A percentile compares a stretch with the other conserved stretches of the same genome.
Conservation (phyloP, 2,888 invertebrate genomes). For the Ypsolopha scabrella region DNA sequence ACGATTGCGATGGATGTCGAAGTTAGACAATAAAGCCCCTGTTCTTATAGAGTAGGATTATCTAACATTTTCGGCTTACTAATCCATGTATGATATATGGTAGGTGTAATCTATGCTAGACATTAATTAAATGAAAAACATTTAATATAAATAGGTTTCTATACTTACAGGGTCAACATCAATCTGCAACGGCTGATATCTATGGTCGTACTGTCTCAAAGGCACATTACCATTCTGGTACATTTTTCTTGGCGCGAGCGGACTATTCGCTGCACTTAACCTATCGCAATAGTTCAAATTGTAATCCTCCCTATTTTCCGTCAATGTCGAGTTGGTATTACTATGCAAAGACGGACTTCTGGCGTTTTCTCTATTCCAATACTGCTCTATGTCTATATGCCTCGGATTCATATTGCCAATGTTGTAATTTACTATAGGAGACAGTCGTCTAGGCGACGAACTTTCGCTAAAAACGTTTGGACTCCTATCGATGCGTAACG, state of each 20-base stretch:
- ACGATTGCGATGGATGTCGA: no score
- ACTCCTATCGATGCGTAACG: constrained; percentile 39
- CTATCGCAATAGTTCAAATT: constrained; percentile 58
- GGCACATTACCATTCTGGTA: constrained; percentile 45
- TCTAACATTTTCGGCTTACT: no score
- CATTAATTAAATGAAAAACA: no score
- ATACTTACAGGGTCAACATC: constrained; percentile 78
- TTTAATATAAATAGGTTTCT: no score
- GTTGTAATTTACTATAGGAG: constrained; percentile 60
- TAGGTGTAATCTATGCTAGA: no score
- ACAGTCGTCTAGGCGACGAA: constrained; percentile 51
- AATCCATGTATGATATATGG: no score
- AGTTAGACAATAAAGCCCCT: no score
- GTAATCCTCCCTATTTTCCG: constrained; percentile 42
- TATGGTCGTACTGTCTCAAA: constrained; percentile 32
- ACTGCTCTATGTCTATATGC: constrained; percentile 55
- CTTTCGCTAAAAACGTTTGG: constrained; percentile 57
- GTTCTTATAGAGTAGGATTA: no score
- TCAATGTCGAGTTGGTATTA: constrained; percentile 31
- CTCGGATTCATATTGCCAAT: constrained; percentile 66
- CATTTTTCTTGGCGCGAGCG: constrained; percentile 38
- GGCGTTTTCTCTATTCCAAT: constrained; percentile 44
- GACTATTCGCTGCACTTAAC: constrained; percentile 43
- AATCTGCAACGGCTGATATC: constrained; percentile 70
- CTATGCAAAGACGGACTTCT: constrained; percentile 40